phyloP scores from a whole-genome alignment of 2,113 vertebrate genomes.

The Setophaga kirtlandii region DNA sequence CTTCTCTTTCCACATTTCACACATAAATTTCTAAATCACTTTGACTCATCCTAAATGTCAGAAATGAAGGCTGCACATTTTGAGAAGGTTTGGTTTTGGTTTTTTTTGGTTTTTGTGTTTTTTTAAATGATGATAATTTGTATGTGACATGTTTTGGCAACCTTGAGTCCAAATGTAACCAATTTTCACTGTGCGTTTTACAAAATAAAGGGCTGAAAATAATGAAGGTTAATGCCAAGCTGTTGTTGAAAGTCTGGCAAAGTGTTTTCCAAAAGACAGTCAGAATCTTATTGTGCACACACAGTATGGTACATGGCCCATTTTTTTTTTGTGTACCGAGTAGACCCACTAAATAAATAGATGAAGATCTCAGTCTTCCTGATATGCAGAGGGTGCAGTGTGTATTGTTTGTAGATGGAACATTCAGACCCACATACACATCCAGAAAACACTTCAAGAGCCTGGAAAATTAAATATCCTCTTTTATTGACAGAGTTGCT shows the following conservation, averaged over 20 bases:
- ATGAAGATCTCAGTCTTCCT: background rate
- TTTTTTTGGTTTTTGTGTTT: background rate
- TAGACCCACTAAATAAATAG: background rate
- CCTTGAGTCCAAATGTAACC: background rate
- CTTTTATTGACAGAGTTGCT: background rate
- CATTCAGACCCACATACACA: background rate
- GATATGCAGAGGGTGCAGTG: background rate
- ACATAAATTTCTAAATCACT: background rate
- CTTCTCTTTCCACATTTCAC: background rate
- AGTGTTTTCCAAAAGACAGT: background rate
- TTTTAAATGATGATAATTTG: background rate
- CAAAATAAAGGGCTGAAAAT: background rate
- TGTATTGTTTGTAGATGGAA: background rate
- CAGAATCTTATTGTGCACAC: background rate
- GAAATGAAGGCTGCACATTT: background rate
- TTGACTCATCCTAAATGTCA: background rate
- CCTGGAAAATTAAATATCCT: background rate
- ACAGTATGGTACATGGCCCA: background rate
- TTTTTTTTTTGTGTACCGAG: background rate
- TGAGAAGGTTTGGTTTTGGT: background rate
- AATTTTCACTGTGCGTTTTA: background rate
- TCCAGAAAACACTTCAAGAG: background rate
- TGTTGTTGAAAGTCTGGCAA: background rate
- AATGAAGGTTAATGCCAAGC: background rate
- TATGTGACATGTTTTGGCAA: background rate